Base-by-base conservation (phyloP, 2,888 invertebrate species). In the Leptarthrus brevirostris region DNA sequence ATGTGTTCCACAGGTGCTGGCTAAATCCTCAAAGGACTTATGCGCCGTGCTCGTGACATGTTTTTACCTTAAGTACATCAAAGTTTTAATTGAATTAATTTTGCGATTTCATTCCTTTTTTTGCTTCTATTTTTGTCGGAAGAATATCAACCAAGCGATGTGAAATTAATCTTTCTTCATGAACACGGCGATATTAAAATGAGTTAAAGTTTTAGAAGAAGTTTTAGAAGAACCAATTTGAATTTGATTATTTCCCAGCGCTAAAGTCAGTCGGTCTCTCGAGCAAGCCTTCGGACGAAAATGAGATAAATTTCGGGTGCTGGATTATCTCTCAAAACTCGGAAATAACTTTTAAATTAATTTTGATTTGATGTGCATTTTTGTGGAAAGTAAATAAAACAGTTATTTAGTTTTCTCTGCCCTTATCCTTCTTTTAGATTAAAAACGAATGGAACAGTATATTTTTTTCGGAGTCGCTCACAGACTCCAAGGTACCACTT, bases 31-130 rank as follows among this genome's bases (percentile, higher is more conserved):
- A 0, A 8, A 3, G 49, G 49, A 12, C 14, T 49, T 49, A 20
- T 49, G 20, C 6, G 18, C n/a, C 20, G 18, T 49, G 18, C 16
- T 16, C 36, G 12, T 44, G 64, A 64, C 64, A 64, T 64, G 40
- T 40, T 44, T 64, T 64, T 44, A 64, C 44, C 24, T 24, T 14
- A 64, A 64, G 47, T 20, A 64, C 64, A 44, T 44, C 44, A 64
- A 64, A 64, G 44, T 64, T 64, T 64, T 64, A 64, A 64, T 64
- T 64, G 64, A 64, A 64, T 64, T 64, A 64, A 64, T 64, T 64
- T 64, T 36, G 26, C 22, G 36, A 26, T n/a, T 24, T 8, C 24
- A 53, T 53, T 53, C 53, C 44, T 14, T 44, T 64, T 64, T 47
- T 18, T 4, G 16, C 44, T 64, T 44, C 24, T 40, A 40, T 40